Evolutionary conservation across 2,888 invertebrate species (phyloP).

Genomic region (Rambutsinella grinnellia): DNA sequence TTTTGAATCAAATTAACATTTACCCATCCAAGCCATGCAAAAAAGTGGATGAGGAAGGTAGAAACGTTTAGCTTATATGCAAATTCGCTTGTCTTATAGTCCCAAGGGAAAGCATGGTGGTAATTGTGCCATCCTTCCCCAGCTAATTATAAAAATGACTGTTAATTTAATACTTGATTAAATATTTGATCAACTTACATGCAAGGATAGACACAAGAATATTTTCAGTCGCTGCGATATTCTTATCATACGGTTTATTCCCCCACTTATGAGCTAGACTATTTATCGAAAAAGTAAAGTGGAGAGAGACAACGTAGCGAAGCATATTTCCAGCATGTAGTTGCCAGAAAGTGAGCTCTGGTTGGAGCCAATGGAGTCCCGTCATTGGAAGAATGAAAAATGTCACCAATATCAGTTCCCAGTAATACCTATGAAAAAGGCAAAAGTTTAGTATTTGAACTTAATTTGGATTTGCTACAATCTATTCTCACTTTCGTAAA

Average conservation of each 20-base stretch:
- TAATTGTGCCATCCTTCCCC: slow-evolving; percentile 92
- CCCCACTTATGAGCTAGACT: slow-evolving; percentile 93
- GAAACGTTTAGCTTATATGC: slow-evolving; percentile 65
- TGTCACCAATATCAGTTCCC: neutral
- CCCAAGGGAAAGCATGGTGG: slow-evolving; percentile 89
- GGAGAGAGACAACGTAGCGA: neutral
- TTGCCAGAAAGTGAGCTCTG: neutral
- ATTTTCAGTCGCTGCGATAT: slow-evolving; percentile 6
- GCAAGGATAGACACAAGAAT: neutral
- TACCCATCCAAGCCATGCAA: slow-evolving; percentile 3
- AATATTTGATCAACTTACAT: neutral
- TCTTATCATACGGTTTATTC: slow-evolving; percentile 79
- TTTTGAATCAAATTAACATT: too few relatives aligned
- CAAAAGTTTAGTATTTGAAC: too few relatives aligned
- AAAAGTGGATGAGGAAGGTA: slow-evolving; percentile 7
- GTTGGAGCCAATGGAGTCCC: too few relatives aligned
- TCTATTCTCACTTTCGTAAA: slow-evolving; percentile 94
- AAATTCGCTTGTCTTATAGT: slow-evolving; percentile 72
- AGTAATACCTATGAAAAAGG: too few relatives aligned
- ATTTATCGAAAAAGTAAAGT: slow-evolving; percentile 76
- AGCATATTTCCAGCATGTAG: neutral
- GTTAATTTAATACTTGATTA: neutral
- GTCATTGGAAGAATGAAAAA: neutral
- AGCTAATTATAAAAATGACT: too few relatives aligned
- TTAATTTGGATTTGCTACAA: slow-evolving; percentile 94